Conservation (phyloP, 2,797 vertebrate genomes). For the Cossypha dichroa region DNA sequence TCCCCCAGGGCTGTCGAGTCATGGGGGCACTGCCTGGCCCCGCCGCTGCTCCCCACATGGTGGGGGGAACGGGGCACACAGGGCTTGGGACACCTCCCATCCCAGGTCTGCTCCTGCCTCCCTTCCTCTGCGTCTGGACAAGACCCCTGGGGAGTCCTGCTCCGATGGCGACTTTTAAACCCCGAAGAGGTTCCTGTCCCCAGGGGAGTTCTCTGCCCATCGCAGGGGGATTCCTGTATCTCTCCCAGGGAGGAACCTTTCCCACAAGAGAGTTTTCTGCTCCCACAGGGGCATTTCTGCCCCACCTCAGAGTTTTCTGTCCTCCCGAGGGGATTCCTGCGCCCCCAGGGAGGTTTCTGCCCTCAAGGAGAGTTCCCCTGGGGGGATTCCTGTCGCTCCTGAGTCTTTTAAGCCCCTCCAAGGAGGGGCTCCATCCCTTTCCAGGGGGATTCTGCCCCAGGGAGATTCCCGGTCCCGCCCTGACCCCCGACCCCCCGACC, state of each 20-base stretch:
- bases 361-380: neutral
- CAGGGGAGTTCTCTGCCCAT: neutral
- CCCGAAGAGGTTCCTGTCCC: neutral
- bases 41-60: accelerated
- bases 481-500: no score
- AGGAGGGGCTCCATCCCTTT: neutral
- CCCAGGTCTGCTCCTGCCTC: neutral
- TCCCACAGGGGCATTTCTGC: neutral
- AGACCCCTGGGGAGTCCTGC: no score
- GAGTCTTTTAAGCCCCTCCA: no score
- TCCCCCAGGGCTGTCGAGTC: neutral
- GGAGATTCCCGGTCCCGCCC: no score
- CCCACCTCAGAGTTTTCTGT: neutral
- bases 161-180: neutral
- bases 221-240: neutral
- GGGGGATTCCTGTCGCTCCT: neutral
- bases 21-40: neutral
- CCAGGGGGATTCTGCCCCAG: no score
- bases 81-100: neutral
- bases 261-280: neutral
- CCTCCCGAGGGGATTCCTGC: neutral
- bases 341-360: neutral
- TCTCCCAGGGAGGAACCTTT: no score
- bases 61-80: accelerated
- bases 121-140: neutral